These are phyloP conservation scores for Leiothrix lutea DNA, from an alignment of 2,113 vertebrate species.

Conservation along the genomic window DNA sequence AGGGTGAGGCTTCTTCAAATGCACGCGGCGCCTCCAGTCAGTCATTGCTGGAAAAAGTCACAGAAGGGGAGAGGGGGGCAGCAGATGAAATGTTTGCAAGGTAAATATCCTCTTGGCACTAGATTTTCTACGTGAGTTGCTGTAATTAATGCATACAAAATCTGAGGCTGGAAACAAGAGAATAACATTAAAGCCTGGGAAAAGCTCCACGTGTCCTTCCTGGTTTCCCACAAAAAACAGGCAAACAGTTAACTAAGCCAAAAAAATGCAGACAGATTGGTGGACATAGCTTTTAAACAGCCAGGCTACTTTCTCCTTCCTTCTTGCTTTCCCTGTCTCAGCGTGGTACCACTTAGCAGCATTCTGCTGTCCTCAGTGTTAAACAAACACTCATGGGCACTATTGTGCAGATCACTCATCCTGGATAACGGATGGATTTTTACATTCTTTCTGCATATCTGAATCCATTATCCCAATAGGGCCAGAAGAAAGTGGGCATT, in stretches of 20 bases:
- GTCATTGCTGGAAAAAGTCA: background rate
- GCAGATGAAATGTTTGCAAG: slow-evolving; percentile 18
- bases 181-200: background rate
- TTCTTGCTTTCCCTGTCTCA: slow-evolving; percentile 8
- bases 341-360: background rate
- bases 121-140: background rate
- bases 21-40: background rate
- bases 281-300: background rate
- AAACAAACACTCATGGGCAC: background rate
- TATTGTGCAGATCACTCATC: slow-evolving; percentile 17
- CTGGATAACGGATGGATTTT: slow-evolving; percentile 38
- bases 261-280: background rate
- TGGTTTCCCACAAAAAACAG: slow-evolving; percentile 30
- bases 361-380: background rate
- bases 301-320: background rate
- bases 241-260: slow-evolving; percentile 30
- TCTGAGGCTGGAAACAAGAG: slow-evolving; percentile 12
- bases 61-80: background rate
- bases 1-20: slow-evolving; percentile 11
- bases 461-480: slow-evolving; percentile 41
- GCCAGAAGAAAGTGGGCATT: slow-evolving; percentile 52
- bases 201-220: slow-evolving; percentile 1
- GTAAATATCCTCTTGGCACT: slow-evolving; percentile 37
- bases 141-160: background rate
- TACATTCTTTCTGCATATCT: slow-evolving; percentile 63